Conservation (phyloP, 2,797 vertebrate genomes). For the Pitangus sulphuratus region DNA sequence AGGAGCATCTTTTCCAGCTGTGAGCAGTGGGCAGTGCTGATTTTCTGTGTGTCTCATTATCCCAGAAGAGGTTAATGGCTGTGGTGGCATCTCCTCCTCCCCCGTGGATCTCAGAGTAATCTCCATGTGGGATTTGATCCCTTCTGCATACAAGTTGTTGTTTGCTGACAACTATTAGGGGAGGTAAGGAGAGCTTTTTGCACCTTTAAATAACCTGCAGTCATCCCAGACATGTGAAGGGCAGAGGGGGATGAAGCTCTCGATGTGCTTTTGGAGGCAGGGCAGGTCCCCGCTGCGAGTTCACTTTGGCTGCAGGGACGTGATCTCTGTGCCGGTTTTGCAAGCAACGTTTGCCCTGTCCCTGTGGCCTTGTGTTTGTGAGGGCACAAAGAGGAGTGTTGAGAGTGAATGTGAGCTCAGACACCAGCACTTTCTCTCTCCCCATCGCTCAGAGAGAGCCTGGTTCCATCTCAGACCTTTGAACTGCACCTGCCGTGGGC, state of each 20-base stretch:
- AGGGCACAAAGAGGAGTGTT: not conserved
- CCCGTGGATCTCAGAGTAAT: not conserved
- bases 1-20: not conserved
- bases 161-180: not conserved
- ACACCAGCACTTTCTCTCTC: not conserved
- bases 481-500: rapidly evolving
- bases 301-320: not conserved
- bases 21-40: not conserved
- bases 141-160: not conserved
- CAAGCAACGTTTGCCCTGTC: not conserved
- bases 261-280: not conserved
- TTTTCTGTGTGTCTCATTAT: not conserved
- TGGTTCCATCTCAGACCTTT: not conserved
- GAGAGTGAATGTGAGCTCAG: not conserved
- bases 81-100: not conserved
- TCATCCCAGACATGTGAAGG: not conserved
- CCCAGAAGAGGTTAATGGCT: not conserved
- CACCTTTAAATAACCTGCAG: not conserved
- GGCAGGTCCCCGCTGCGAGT: not conserved
- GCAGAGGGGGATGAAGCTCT: not conserved
- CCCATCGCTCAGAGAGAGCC: rapidly evolving
- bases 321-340: not conserved
- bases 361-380: not conserved
- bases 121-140: not conserved
- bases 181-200: not conserved